These are phyloP conservation scores for Tragelaphus scriptus DNA, from an alignment of 2,113 vertebrate genomes.

Conservation along the genomic window DNA sequence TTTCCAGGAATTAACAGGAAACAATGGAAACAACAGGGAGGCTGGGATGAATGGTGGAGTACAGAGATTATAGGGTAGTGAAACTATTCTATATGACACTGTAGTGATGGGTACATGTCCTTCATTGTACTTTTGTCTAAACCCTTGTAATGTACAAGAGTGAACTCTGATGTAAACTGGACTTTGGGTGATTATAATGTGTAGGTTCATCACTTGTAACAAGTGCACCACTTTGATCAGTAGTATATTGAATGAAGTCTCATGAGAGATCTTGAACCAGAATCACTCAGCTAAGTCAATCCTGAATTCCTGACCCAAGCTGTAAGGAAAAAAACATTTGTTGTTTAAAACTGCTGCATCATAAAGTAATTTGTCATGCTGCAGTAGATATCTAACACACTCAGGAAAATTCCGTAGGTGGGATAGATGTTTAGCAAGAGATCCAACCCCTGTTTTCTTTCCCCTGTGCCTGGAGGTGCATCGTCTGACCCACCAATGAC, in stretches of 20 bases:
- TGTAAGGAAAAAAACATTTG: not conserved
- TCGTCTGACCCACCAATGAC: not conserved
- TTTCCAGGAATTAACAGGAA: not conserved
- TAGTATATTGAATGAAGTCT: not conserved
- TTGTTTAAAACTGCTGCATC: not conserved
- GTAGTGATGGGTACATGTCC: not conserved
- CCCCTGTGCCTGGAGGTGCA: not conserved
- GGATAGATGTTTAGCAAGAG: not conserved
- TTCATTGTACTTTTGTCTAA: not conserved
- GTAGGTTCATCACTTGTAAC: not conserved
- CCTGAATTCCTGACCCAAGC: not conserved
- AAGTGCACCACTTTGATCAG: not conserved
- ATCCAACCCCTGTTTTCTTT: not conserved
- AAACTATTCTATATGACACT: not conserved
- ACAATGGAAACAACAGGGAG: not conserved
- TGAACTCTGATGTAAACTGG: not conserved
- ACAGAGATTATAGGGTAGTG: not conserved
- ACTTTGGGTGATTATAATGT: not conserved
- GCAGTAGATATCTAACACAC: not conserved
- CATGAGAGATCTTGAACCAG: not conserved
- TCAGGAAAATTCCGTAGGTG: not conserved
- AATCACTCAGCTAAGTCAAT: not conserved
- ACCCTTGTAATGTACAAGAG: not conserved
- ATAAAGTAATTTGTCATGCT: not conserved
- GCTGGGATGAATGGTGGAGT: not conserved